These are phyloP conservation scores for Catocala nupta DNA, from an alignment of 2,888 invertebrate genomes.

Conservation along the genomic window DNA sequence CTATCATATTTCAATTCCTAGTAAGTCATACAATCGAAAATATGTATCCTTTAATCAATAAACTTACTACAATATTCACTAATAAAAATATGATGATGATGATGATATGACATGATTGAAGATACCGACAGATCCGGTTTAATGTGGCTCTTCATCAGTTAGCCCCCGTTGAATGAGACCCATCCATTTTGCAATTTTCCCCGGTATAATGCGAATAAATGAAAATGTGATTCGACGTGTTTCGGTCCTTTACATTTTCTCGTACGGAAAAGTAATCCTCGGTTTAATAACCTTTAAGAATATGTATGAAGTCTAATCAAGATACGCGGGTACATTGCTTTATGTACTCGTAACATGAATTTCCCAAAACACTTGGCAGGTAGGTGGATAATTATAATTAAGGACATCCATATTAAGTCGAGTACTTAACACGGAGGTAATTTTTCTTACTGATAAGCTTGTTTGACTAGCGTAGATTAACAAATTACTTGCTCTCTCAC, in stretches of 20 bases:
- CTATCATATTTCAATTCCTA: too few species aligned
- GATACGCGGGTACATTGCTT: constrained; percentile 5
- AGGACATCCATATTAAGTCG: too few species aligned
- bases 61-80: background rate
- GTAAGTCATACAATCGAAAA: too few species aligned
- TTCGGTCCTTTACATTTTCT: constrained; percentile 8
- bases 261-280: constrained; percentile 10
- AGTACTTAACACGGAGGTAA: too few species aligned
- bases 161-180: constrained; percentile 28
- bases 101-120: background rate
- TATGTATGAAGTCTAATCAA: constrained; percentile 20
- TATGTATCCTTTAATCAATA: too few species aligned
- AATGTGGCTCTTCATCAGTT: constrained; percentile 33
- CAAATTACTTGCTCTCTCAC: too few species aligned
- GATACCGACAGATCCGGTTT: constrained; percentile 14
- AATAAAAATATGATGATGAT: constrained; percentile 10
- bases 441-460: too few species aligned
- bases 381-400: too few species aligned
- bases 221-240: constrained; percentile 16
- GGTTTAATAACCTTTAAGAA: constrained; percentile 12
- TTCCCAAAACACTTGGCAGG: too few species aligned
- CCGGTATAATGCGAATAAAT: constrained; percentile 12
- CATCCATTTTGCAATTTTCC: constrained; percentile 17
- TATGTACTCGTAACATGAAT: too few species aligned
- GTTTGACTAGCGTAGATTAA: too few species aligned